Conservation (phyloP, 1,140 invertebrate species). For the Drosophila micromelanica region DNA sequence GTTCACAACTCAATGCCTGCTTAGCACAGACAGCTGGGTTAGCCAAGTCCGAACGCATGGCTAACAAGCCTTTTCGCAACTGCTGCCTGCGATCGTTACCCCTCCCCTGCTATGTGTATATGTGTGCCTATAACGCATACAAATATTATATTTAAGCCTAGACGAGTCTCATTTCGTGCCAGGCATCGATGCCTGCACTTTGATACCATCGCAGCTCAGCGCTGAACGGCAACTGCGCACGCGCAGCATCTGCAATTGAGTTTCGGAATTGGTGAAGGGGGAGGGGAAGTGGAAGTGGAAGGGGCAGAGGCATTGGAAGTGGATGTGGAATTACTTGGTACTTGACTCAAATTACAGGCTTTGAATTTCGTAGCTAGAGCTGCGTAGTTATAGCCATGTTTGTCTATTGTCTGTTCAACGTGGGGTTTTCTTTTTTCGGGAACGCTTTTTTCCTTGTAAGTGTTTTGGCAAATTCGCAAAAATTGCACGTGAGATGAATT, state of each 20-base stretch:
- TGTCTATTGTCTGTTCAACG: slow-evolving; percentile 27
- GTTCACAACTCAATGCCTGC: slow-evolving; percentile 78
- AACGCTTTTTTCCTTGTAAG: slow-evolving; percentile 36
- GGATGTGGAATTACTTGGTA: slow-evolving; percentile 35
- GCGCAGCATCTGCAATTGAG: slow-evolving; percentile 48
- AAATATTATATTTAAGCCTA: slow-evolving; percentile 70
- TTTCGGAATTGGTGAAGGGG: slow-evolving; percentile 6
- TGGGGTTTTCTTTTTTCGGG: slow-evolving; percentile 11
- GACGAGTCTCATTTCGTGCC: slow-evolving; percentile 66
- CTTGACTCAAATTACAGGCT: slow-evolving; percentile 41
- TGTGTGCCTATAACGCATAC: slow-evolving; percentile 65
- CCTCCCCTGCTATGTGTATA: neutral
- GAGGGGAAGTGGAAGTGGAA: no score
- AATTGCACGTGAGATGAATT: slow-evolving; percentile 64
- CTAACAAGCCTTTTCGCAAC: slow-evolving; percentile 76
- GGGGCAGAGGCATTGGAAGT: neutral
- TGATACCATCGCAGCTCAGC: slow-evolving; percentile 55
- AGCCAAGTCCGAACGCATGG: slow-evolving; percentile 11
- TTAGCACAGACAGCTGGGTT: slow-evolving; percentile 35
- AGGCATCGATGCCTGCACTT: slow-evolving; percentile 55
- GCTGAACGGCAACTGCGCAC: slow-evolving; percentile 60
- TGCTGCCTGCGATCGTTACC: slow-evolving; percentile 48
- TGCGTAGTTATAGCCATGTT: slow-evolving; percentile 47
- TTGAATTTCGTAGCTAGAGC: slow-evolving; percentile 15
- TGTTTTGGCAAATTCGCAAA: slow-evolving; percentile 67